phyloP scores from a whole-genome alignment of 2,888 invertebrate species.

The Siphlonurus alternatus region DNA sequence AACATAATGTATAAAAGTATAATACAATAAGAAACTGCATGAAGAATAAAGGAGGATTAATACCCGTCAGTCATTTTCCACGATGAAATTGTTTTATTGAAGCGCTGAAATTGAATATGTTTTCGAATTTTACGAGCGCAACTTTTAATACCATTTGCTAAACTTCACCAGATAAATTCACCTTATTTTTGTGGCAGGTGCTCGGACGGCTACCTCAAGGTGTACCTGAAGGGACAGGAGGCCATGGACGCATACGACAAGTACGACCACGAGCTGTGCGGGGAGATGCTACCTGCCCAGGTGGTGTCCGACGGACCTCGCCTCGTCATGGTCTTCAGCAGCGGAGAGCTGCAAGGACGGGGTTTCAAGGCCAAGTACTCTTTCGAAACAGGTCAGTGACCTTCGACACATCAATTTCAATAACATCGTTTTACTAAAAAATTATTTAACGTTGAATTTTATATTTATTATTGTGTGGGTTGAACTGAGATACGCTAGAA shows the following conservation, averaged over 20 bases:
- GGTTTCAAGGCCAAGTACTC: constrained; percentile 82
- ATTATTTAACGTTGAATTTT: constrained; percentile 1
- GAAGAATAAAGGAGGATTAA: too few relatives aligned
- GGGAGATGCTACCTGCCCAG: constrained; percentile 58
- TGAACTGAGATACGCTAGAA: too few relatives aligned
- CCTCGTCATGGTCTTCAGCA: constrained; percentile 87
- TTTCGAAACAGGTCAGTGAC: constrained; percentile 57
- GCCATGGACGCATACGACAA: constrained; percentile 84
- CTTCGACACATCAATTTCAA: not conserved
- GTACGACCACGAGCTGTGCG: constrained; percentile 85
- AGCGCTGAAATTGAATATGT: too few relatives aligned
- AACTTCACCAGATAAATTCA: too few relatives aligned
- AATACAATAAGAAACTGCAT: too few relatives aligned
- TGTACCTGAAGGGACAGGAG: constrained; percentile 84
- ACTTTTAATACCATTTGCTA: too few relatives aligned
- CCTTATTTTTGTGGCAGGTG: too few relatives aligned
- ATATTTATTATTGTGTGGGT: not conserved
- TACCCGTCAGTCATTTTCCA: too few relatives aligned
- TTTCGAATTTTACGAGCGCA: too few relatives aligned
- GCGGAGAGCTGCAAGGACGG: constrained; percentile 74
- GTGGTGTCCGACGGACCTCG: constrained; percentile 80
- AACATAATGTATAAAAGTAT: too few relatives aligned
- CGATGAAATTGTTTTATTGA: too few relatives aligned
- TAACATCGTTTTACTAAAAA: not conserved
- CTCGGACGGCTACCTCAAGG: constrained; percentile 77